Conservation (phyloP, 2,113 vertebrate species). For the Aphyosemion australe region DNA sequence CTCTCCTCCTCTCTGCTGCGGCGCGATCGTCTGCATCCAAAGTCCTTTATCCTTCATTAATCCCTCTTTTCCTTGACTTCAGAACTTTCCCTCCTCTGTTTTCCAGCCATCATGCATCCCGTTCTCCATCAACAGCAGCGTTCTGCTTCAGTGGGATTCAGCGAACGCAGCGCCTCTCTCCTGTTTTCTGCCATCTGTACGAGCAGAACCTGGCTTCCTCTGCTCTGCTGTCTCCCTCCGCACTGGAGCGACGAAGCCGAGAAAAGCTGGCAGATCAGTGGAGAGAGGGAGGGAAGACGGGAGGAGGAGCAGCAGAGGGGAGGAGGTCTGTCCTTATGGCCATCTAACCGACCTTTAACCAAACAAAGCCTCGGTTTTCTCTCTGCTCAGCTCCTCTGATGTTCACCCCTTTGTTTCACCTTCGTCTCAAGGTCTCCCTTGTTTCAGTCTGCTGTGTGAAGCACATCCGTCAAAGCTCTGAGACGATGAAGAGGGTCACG, state of each 20-base stretch:
- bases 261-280: conserved; percentile 47
- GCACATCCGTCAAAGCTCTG: too few species aligned
- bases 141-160: conserved; percentile 43
- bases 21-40: conserved; percentile 8
- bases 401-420: background rate
- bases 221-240: conserved; percentile 40
- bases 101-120: background rate
- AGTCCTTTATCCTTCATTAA: conserved; percentile 18
- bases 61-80: conserved; percentile 12
- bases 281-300: conserved; percentile 55
- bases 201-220: conserved; percentile 30
- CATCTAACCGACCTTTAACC: conserved; percentile 3
- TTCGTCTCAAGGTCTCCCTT: too few species aligned
- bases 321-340: conserved; percentile 57
- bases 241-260: conserved; percentile 51
- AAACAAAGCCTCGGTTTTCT: background rate
- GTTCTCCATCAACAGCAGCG: conserved; percentile 25
- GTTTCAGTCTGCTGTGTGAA: too few species aligned
- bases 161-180: conserved; percentile 39
- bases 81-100: conserved; percentile 24
- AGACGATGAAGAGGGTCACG: too few species aligned
- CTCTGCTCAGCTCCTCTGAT: background rate
- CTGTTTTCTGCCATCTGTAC: conserved; percentile 47
- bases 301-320: conserved; percentile 49
- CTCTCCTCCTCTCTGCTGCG: conserved; percentile 22